Evolutionary conservation across 2,888 invertebrate species (phyloP), one percentile per base, ranked within the genome.

Genomic region (Agapetus fuscipes): DNA sequence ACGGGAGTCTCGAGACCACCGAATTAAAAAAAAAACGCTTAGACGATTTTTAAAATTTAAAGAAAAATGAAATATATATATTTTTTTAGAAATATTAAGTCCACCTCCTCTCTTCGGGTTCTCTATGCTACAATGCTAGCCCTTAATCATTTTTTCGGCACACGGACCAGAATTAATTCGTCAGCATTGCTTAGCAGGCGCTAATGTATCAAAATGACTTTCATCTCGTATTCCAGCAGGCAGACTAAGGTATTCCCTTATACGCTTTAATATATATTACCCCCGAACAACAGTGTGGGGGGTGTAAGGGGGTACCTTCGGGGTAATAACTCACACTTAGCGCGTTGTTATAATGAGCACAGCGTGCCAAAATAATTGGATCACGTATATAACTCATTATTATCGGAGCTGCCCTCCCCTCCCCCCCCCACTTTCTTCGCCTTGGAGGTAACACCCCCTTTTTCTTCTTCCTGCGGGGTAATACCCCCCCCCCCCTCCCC

Each of bases 331-430:
- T 69, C 69, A 68, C 69, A 69, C 69, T 69, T 69, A 69, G 64
- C 46, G 41, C 48, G 41, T 39, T 66, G 48, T 64, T 62, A 67
- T 70, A 70, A 70, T 69, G 69, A 69, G 66, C 64, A 64, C 62
- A 40, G 66, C 66, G 47, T 49, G 64, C 67, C 69, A 64, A 69
- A 70, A 70, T 70, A 70, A 70, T 70, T 69, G 69, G 70, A 70
- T 70, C 70, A 70, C 70, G 69, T 70, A 69, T 67, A 70, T 70
- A 69, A 68, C 63, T 70, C 69, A 70, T 70, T 69, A 70, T 69
- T 69, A 70, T 64, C 67, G 66, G 66, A 39, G 39, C 38, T 38
- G 35, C 34, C 33, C 42, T 37, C 34, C 33, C 34, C 39, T 37
- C 45, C 25, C 33, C 32, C 30, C 27, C 20, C 34, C 39, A n/a